Base-by-base conservation (phyloP, 2,797 vertebrate genomes). In the Hippocampus kuda region DNA sequence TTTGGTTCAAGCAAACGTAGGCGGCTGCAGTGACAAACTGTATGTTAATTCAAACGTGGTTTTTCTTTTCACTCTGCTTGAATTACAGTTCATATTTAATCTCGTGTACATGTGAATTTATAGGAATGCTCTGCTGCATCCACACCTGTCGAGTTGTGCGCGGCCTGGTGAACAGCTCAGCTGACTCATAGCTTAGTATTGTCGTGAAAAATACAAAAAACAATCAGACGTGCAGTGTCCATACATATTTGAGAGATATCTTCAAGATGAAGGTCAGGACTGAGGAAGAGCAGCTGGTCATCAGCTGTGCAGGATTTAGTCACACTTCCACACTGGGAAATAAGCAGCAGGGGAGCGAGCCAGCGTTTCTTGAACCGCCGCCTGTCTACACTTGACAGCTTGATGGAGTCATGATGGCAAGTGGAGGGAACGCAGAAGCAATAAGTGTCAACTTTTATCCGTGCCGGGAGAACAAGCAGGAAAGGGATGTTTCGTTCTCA, bases 311-410 rank as follows among this genome's bases (percentile, higher is more conserved):
- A 15, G 22, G 22, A 24, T 64, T 64, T 24, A 4, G 38, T 63
- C 22, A 8, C 22, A 13, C n/a, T 7, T 64, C 41, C 62, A 64
- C n/a, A 44, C 41, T 64, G 62, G 62, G 62, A 64, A 57, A 13
- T 0, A 44, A 64, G 41, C 62, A 64, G 12, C 60, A 62, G 60
- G 60, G 30, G 34, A 61, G 30, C 30, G 16, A 61, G 30, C 56
- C 60, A 38, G 24, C 10, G 11, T n/a, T 64, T 64, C 41, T 64
- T 44, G 62, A 64, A 64, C 20, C n/a, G 12, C 22, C 20, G 61
- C 61, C 61, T 34, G n/a, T 38, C 42, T 44, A 64, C 41, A 7
- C 41, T 64, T n/a, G 12, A 64, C 62, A 64, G 62, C 62, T 64
- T 42, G 62, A 46, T 5, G 56, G 24, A 57, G 54, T 24, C 24